A percentile compares a stretch with the other conserved stretches of the same genome.
phyloP scores from a whole-genome alignment of 2,113 vertebrate species.

The Sinocyclocheilus rhinocerous region DNA sequence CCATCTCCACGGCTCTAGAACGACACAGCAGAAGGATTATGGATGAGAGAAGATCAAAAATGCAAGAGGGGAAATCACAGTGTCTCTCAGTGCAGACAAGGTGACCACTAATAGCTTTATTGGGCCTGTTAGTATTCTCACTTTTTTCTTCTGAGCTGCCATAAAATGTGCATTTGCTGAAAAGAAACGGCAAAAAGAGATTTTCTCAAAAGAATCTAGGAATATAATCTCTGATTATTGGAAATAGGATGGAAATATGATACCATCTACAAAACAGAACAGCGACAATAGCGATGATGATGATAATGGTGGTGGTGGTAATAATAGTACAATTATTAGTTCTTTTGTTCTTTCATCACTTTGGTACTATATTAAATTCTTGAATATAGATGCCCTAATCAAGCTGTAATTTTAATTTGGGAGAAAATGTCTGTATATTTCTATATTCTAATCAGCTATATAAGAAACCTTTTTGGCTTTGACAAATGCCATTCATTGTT shows the following conservation, averaged over 20 bases:
- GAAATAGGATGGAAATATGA: conserved; percentile 55
- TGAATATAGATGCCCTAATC: conserved; percentile 13
- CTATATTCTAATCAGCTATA: background rate
- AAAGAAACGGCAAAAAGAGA: background rate
- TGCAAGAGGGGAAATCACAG: conserved; percentile 67
- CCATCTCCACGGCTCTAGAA: conserved; percentile 93
- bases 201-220: background rate
- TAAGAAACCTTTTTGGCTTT: background rate
- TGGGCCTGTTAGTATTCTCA: background rate
- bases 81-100: conserved; percentile 19
- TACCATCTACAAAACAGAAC: conserved; percentile 59
- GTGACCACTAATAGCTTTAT: conserved; percentile 25
- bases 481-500: background rate
- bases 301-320: background rate
- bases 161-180: conserved; percentile 4
- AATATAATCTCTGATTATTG: background rate
- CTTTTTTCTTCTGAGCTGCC: background rate
- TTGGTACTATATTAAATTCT: background rate
- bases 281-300: background rate
- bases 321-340: background rate
- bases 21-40: conserved; percentile 61
- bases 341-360: background rate
- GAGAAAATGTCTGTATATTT: background rate
- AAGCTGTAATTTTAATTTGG: conserved; percentile 5
- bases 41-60: conserved; percentile 50